Evolutionary conservation across 2,797 vertebrate genomes (phyloP).

Genomic region (Danio kyathit): DNA sequence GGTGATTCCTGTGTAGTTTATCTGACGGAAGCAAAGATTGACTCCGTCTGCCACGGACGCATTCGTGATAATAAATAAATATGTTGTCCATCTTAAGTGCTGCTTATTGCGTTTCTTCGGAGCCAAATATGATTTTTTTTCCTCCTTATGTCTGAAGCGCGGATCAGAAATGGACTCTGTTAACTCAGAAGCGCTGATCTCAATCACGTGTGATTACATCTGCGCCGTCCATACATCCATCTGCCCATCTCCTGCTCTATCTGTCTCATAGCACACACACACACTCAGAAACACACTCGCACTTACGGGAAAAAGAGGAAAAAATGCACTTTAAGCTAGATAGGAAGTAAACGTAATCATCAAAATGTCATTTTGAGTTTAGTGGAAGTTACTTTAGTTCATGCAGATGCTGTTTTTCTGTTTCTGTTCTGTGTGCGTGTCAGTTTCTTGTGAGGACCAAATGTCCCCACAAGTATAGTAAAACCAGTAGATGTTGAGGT

Average conservation of each 20-base stretch:
- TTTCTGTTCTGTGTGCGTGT: background rate
- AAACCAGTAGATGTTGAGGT: too few species aligned
- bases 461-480: too few species aligned
- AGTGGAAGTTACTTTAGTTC: slow-evolving; percentile 15
- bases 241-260: slow-evolving; percentile 22
- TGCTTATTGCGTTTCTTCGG: slow-evolving; percentile 78
- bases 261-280: background rate
- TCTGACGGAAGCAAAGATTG: slow-evolving; percentile 67
- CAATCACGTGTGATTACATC: slow-evolving; percentile 61
- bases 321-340: slow-evolving; percentile 22
- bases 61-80: slow-evolving; percentile 75
- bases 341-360: slow-evolving; percentile 22
- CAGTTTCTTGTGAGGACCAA: too few species aligned
- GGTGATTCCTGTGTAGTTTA: slow-evolving; percentile 60
- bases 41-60: slow-evolving; percentile 68
- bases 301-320: slow-evolving; percentile 33
- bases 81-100: slow-evolving; percentile 79
- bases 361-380: slow-evolving; percentile 7
- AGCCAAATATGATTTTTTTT: slow-evolving; percentile 77
- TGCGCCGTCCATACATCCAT: slow-evolving; percentile 41
- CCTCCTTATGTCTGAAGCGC: slow-evolving; percentile 67
- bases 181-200: slow-evolving; percentile 64
- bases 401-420: background rate
- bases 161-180: slow-evolving; percentile 76
- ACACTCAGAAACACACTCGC: too few species aligned